Conservation (phyloP, 2,888 invertebrate genomes). For the Parascotia fuliginaria region DNA sequence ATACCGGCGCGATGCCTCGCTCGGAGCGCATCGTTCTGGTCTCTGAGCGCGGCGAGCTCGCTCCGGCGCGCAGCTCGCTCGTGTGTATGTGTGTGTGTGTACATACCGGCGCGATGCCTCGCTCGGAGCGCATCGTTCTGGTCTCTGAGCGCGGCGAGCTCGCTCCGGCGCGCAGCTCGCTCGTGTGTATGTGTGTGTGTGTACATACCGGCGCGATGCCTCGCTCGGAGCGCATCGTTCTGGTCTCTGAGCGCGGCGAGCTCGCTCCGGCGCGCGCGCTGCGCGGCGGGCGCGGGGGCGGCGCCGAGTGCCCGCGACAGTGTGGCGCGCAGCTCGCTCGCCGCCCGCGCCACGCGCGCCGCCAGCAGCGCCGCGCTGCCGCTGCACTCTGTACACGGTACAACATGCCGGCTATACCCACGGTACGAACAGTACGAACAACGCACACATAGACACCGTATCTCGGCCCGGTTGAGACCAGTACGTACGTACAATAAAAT, state of each 20-base stretch:
- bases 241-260: slow-evolving; percentile 51
- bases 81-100: too few relatives aligned
- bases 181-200: slow-evolving; percentile 3
- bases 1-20: too few relatives aligned
- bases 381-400: slow-evolving; percentile 41
- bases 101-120: too few relatives aligned
- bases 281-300: slow-evolving; percentile 42
- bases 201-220: slow-evolving; percentile 1
- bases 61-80: too few relatives aligned
- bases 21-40: too few relatives aligned
- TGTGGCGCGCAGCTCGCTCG: slow-evolving; percentile 57
- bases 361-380: slow-evolving; percentile 53
- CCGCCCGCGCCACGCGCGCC: slow-evolving; percentile 46
- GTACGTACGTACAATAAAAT: too few relatives aligned
- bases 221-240: slow-evolving; percentile 47
- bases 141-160: slow-evolving; percentile 48
- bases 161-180: slow-evolving; percentile 39
- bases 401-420: neutral
- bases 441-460: too few relatives aligned
- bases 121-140: too few relatives aligned
- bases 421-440: too few relatives aligned
- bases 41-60: too few relatives aligned
- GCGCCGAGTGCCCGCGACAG: slow-evolving; percentile 55
- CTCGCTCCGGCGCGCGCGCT: slow-evolving; percentile 39
- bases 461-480: too few relatives aligned